Percentiles rank a stretch among this genome's conserved stretches.
These are phyloP conservation scores for Channallabes apus DNA, from an alignment of 2,797 vertebrate species.

Conservation along the genomic window DNA sequence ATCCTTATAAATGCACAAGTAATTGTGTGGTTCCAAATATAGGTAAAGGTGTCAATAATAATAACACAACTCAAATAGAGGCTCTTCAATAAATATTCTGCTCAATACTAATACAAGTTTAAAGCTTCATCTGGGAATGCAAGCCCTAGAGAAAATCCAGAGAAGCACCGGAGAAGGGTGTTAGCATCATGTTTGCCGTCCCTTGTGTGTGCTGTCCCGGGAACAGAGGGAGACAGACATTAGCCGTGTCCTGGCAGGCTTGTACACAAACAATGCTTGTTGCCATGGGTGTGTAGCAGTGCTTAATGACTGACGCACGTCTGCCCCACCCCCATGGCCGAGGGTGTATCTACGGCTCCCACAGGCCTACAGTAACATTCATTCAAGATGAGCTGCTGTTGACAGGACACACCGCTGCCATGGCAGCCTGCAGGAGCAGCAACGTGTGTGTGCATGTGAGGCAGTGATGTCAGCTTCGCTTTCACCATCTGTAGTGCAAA, in stretches of 20 bases:
- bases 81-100: not conserved
- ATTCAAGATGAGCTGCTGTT: constrained; percentile 73
- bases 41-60: not conserved
- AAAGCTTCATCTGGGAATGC: constrained; percentile 6
- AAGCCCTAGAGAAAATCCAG: constrained; percentile 16
- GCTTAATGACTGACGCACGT: constrained; percentile 66
- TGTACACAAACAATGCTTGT: constrained; percentile 60
- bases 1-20: not conserved
- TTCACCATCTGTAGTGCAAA: not conserved
- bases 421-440: constrained; percentile 70
- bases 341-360: constrained; percentile 59
- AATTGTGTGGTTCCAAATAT: not conserved
- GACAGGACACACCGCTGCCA: constrained; percentile 72
- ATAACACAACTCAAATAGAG: constrained; percentile 37
- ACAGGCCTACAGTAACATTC: constrained; percentile 65
- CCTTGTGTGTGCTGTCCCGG: constrained; percentile 53
- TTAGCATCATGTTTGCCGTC: constrained; percentile 56
- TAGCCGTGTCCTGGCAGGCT: constrained; percentile 53
- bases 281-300: constrained; percentile 67
- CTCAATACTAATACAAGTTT: not conserved
- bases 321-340: constrained; percentile 56
- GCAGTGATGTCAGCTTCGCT: constrained; percentile 56
- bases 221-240: constrained; percentile 45
- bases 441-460: constrained; percentile 63
- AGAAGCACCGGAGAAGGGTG: constrained; percentile 45